Conservation (phyloP, 2,797 vertebrate species). For the Pteropus rufus region DNA sequence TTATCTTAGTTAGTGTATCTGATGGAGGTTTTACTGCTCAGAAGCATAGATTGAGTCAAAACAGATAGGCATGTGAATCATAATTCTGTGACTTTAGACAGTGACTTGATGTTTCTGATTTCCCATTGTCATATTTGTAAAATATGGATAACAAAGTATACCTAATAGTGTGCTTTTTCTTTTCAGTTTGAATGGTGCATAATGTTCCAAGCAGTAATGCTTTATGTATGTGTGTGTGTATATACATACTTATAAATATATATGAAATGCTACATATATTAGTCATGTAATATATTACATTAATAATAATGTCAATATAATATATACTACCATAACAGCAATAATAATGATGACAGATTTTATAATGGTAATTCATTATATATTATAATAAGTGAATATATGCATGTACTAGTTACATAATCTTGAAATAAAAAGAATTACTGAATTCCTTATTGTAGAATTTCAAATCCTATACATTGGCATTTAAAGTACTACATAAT, state of each 20-base stretch:
- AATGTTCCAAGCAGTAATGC: not conserved
- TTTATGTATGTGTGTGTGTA: not conserved
- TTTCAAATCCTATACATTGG: not conserved
- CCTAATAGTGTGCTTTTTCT: not conserved
- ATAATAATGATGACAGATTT: not conserved
- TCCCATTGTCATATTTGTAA: not conserved
- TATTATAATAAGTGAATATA: not conserved
- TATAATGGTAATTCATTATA: not conserved
- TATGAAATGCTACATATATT: not conserved
- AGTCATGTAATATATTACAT: not conserved
- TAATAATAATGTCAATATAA: not conserved
- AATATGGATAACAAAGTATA: not conserved
- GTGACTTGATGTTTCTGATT: not conserved
- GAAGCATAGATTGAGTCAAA: not conserved
- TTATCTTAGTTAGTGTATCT: accelerated
- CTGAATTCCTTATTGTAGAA: not conserved
- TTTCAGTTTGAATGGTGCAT: not conserved
- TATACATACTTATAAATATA: no score
- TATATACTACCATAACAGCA: not conserved
- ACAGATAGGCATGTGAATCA: not conserved
- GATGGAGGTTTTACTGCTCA: not conserved
- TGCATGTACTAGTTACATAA: not conserved
- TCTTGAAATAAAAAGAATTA: not conserved
- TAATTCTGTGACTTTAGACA: not conserved
- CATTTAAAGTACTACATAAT: not conserved